Evolutionary conservation across 2,888 invertebrate genomes (phyloP).

Genomic region (Notodonta ziczac): DNA sequence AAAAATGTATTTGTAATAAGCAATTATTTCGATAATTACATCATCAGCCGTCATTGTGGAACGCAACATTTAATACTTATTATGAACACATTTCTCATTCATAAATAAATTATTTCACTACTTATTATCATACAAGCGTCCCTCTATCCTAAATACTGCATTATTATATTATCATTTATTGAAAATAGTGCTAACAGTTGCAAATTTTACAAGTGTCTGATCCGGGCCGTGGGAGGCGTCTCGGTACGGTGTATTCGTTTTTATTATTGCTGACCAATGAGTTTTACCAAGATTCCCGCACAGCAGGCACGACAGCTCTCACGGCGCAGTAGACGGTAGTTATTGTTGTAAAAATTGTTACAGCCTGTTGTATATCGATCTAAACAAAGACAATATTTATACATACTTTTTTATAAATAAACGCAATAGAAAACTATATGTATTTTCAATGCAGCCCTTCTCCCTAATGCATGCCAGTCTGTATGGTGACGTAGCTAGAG

Average conservation of each 20-base stretch:
- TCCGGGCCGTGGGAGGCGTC: conserved; percentile 27
- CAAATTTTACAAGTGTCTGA: conserved; percentile 37
- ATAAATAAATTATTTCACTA: conserved; percentile 4
- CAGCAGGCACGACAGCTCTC: conserved; percentile 26
- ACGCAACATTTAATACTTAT: conserved; percentile 2
- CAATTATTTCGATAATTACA: background rate
- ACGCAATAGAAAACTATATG: conserved; percentile 65
- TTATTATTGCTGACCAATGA: conserved; percentile 19
- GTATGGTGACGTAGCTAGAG: conserved; percentile 27
- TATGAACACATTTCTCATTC: conserved; percentile 5
- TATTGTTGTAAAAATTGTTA: conserved; percentile 44
- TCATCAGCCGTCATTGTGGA: background rate
- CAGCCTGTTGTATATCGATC: conserved; percentile 44
- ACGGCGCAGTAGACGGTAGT: conserved; percentile 34
- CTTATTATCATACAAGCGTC: background rate
- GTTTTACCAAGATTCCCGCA: conserved; percentile 7
- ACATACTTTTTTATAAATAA: conserved; percentile 71
- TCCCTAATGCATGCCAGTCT: conserved; percentile 35
- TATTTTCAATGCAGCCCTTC: conserved; percentile 72
- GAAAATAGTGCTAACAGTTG: conserved; percentile 32
- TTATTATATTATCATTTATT: background rate
- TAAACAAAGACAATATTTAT: conserved; percentile 64
- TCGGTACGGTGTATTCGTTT: conserved; percentile 15
- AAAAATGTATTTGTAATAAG: conserved; percentile 8
- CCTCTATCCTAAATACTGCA: conserved; percentile 2